Percentiles rank a stretch among this genome's conserved stretches.
These are phyloP conservation scores for Gila orcuttii DNA, from an alignment of 2,113 vertebrate species.

Conservation along the genomic window DNA sequence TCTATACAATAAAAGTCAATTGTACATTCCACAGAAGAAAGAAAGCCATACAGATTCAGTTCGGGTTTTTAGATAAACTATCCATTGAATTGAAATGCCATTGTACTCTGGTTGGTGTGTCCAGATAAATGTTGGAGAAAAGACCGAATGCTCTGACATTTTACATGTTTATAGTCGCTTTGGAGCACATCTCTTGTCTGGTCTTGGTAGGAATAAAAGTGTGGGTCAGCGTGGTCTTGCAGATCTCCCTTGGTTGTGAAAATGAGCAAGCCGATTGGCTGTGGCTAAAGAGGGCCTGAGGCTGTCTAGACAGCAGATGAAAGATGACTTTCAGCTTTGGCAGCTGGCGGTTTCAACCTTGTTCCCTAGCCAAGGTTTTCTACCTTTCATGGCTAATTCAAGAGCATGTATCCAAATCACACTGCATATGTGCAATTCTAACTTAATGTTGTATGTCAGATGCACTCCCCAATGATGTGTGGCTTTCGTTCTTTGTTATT, in stretches of 20 bases:
- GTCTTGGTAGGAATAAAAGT: neutral
- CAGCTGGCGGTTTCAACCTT: conserved; percentile 55
- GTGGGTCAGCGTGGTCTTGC: conserved; percentile 30
- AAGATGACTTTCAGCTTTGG: conserved; percentile 57
- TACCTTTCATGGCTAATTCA: conserved; percentile 32
- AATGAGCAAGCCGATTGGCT: conserved; percentile 39
- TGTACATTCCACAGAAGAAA: neutral
- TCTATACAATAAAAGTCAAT: neutral
- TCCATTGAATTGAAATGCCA: neutral
- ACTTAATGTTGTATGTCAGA: conserved; percentile 1
- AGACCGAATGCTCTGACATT: conserved; percentile 2
- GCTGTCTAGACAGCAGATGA: conserved; percentile 71
- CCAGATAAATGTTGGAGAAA: neutral
- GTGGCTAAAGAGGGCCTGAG: conserved; percentile 53
- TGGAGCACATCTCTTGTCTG: conserved; percentile 2
- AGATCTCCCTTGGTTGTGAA: conserved; percentile 22
- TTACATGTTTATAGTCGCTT: conserved; percentile 13
- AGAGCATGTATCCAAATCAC: conserved; percentile 25
- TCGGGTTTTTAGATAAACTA: neutral
- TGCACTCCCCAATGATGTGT: neutral
- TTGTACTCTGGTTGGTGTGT: neutral
- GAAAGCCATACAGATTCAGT: neutral
- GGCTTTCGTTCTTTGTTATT: neutral
- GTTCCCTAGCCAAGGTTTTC: conserved; percentile 38
- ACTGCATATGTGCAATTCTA: neutral